Percentiles rank a stretch among this genome's conserved stretches.
Evolutionary conservation across 2,797 vertebrate genomes (phyloP).

Genomic region (Nasua narica): DNA sequence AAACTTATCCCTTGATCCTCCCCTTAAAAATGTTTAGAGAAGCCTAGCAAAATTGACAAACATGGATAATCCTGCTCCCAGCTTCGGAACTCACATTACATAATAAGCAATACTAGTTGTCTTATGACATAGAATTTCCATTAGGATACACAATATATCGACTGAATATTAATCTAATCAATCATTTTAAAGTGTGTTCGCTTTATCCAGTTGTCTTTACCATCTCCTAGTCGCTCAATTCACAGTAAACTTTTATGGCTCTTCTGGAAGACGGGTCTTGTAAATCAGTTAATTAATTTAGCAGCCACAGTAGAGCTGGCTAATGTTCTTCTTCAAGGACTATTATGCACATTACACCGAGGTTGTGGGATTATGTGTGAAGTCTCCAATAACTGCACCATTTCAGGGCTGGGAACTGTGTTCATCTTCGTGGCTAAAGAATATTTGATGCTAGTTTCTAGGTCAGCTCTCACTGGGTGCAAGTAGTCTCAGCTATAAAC

Average conservation of each 20-base stretch:
- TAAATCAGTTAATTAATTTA: not conserved
- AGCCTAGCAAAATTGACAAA: not conserved
- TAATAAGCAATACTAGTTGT: not conserved
- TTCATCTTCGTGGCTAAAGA: constrained; percentile 10
- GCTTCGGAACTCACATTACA: not conserved
- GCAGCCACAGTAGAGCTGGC: not conserved
- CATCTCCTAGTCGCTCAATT: not conserved
- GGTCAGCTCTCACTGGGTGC: constrained; percentile 62
- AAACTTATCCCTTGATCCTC: not conserved
- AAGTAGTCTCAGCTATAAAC: constrained; percentile 51
- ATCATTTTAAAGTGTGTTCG: not conserved
- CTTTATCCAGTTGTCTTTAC: not conserved
- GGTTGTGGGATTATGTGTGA: not conserved
- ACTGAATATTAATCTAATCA: not conserved
- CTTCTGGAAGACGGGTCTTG: not conserved
- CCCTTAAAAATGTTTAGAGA: not conserved
- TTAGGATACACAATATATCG: not conserved
- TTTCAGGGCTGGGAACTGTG: not conserved
- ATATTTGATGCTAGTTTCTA: constrained; percentile 54
- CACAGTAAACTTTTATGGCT: not conserved
- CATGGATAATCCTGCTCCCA: not conserved
- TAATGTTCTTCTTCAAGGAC: not conserved
- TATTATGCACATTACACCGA: not conserved
- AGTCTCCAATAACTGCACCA: not conserved
- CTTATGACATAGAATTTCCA: not conserved